Evolutionary conservation across 2,113 vertebrate species (phyloP).

Genomic region (Ctenodactylus gundi): DNA sequence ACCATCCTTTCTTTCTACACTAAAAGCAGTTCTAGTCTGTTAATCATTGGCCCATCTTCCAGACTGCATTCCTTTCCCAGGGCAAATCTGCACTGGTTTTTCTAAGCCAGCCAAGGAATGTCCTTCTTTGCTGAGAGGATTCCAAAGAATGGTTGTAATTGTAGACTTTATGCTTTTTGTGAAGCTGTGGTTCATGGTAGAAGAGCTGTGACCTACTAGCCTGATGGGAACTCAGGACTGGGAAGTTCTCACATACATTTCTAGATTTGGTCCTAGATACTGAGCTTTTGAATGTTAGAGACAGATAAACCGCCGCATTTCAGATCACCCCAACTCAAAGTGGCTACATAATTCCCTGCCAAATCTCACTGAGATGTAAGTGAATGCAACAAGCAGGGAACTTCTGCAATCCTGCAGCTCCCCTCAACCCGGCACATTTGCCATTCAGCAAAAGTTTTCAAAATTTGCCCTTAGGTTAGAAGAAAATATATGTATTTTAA

Average conservation of each 20-base stretch:
- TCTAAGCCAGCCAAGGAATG: constrained; percentile 61
- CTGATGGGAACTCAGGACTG: neutral
- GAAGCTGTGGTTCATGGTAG: neutral
- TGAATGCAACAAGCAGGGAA: neutral
- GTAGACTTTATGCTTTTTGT: neutral
- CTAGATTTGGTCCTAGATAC: constrained; percentile 5
- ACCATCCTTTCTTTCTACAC: neutral
- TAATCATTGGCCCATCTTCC: constrained; percentile 35
- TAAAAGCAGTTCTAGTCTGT: constrained; percentile 13
- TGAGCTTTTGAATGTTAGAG: neutral
- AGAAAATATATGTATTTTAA: neutral
- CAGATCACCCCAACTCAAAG: neutral
- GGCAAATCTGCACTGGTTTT: constrained; percentile 16
- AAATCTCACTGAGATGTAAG: neutral
- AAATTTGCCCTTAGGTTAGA: neutral
- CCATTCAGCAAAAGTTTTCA: neutral
- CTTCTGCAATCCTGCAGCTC: no score
- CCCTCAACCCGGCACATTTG: neutral
- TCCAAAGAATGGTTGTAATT: constrained; percentile 40
- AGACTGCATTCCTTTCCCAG: constrained; percentile 50
- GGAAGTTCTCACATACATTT: constrained; percentile 56
- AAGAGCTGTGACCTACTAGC: neutral
- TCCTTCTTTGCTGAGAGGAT: constrained; percentile 43
- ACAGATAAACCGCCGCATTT: neutral
- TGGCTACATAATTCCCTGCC: neutral